Evolutionary conservation across 2,888 invertebrate species (phyloP), one percentile per base, ranked within the genome.

Genomic region (Heliconius ismenius): DNA sequence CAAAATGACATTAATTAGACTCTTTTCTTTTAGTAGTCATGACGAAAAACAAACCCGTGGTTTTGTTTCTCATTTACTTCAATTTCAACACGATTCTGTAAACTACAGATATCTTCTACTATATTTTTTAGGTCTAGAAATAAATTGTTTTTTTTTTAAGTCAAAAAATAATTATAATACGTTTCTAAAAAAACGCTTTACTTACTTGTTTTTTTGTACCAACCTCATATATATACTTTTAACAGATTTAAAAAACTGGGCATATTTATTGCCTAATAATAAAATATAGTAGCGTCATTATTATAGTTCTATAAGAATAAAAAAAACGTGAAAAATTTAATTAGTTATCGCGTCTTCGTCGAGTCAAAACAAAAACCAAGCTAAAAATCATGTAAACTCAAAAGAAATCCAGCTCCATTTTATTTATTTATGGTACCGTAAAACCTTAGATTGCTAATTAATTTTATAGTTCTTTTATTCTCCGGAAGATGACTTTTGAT

Each of bases 361-460:
- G 81, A 79, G 80, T 82, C 83, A 81, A 86, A 81, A 89, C 88
- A 92, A 91, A 92, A 92, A 91, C 83, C 49, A 21, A 83, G 81
- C 83, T 82, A 80, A 84, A 85, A 82, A 82, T 83, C 85, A 86
- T 87, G 88, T 88, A 88, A 89, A 88, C 86, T 83, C 78, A 80
- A 80, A 81, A 73, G 73, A 43, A 81, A 77, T 81, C 81, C 83
- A 84, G 83, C 81, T 83, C 85, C 84, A 86, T 87, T 92, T 92
- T 91, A 91, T 92, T 90, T 89, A 90, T 92, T 92, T 93, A 92
- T 85, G 79, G 83, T 84, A 79, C 86, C 87, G 86, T 93, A 93
- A 91, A 92, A 87, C 84, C 85, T 89, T 89, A 87, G 87, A 90
- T 92, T 88, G 88, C 91, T 93, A 92, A 92, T 93, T 91, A 92